Conservation (phyloP, 2,888 invertebrate genomes). For the Drosophila koepferae region DNA sequence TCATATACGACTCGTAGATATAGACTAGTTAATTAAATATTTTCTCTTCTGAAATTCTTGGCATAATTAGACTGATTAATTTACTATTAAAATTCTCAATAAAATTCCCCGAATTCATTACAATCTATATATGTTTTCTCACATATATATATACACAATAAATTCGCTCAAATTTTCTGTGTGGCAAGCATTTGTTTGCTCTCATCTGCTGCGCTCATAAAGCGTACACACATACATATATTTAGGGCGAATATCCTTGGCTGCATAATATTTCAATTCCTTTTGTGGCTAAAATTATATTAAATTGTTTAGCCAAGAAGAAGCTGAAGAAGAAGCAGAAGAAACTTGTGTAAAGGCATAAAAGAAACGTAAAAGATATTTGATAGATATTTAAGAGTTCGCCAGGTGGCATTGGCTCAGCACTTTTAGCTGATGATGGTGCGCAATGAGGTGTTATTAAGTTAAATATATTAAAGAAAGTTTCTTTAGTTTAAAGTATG, state of each 20-base stretch:
- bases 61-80: neutral
- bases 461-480: slow-evolving; percentile 3
- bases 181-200: neutral
- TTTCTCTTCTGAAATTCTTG: neutral
- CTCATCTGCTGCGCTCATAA: neutral
- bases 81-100: neutral
- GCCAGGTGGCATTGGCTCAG: slow-evolving; percentile 17
- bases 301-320: slow-evolving; percentile 4
- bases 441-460: slow-evolving; percentile 18
- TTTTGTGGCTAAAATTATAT: slow-evolving; percentile 6
- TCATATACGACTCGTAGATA: neutral
- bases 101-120: neutral
- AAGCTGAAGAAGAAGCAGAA: neutral
- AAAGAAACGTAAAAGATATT: slow-evolving; percentile 1
- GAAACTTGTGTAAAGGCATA: neutral
- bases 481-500: slow-evolving; percentile 11
- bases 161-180: too few species aligned
- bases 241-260: slow-evolving; percentile 7
- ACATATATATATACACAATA: too few species aligned
- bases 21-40: neutral
- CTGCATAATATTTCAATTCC: neutral
- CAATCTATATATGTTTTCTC: neutral
- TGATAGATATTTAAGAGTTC: slow-evolving; percentile 9
- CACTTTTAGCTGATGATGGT: slow-evolving; percentile 24
- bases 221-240: neutral